Evolutionary conservation across 2,888 invertebrate genomes (phyloP).

Genomic region (Teleogryllus oceanicus): DNA sequence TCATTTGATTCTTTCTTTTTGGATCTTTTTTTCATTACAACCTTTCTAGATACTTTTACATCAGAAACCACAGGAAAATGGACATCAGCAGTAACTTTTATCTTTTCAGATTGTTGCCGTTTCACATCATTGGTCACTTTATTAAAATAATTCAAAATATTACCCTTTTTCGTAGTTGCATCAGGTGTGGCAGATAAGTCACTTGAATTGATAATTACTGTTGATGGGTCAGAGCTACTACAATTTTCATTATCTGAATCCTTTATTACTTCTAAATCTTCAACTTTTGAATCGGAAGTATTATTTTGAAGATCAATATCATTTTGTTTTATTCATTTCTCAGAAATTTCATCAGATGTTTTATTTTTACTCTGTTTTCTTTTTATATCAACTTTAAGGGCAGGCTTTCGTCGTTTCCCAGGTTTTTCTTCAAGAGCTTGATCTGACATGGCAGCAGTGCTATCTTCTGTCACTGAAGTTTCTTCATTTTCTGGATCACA

Average conservation of each 20-base stretch:
- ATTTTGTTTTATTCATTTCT: neutral
- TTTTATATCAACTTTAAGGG: neutral
- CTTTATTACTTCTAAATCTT: too few relatives aligned
- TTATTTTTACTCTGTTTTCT: neutral
- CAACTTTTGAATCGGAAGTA: neutral
- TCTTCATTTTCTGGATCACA: slow-evolving; percentile 29
- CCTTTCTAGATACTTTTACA: slow-evolving; percentile 23
- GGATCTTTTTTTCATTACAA: slow-evolving; percentile 18
- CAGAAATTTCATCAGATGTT: neutral
- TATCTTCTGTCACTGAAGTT: too few relatives aligned
- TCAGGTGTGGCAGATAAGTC: neutral
- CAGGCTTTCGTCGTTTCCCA: neutral
- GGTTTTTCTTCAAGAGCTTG: too few relatives aligned
- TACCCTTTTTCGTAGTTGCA: slow-evolving; percentile 51
- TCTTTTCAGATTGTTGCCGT: slow-evolving; percentile 23
- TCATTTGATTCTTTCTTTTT: neutral
- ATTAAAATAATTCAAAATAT: slow-evolving; percentile 59
- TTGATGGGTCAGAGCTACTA: too few relatives aligned
- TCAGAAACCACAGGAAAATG: slow-evolving; percentile 33
- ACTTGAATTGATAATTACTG: too few relatives aligned
- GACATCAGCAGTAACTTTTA: slow-evolving; percentile 32
- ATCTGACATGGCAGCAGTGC: too few relatives aligned
- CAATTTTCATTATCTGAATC: too few relatives aligned
- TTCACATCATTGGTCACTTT: slow-evolving; percentile 50
- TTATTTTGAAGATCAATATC: neutral